A percentile compares a stretch with the other conserved stretches of the same genome.
These are phyloP conservation scores for Porites australiensis DNA, from an alignment of 64 coral and sea anemone genomes.

Conservation along the genomic window DNA sequence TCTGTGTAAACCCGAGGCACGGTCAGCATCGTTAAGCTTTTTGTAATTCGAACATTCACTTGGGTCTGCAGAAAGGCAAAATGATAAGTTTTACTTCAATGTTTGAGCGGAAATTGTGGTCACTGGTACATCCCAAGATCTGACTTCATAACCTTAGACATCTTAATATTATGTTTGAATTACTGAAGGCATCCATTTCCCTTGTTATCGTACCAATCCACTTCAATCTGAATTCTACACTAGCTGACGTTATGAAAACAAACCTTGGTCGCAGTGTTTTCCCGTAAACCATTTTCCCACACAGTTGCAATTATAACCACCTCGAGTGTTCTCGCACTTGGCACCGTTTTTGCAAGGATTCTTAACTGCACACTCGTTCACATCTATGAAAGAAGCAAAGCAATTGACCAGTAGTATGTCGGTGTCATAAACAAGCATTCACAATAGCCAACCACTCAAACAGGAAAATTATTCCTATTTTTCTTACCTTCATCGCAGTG, in stretches of 20 bases:
- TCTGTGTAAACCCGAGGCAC: not conserved
- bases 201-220: too few relatives aligned
- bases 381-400: constrained; percentile 17
- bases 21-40: not conserved
- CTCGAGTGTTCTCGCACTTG: constrained; percentile 24
- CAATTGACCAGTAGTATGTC: too few relatives aligned
- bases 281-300: constrained; percentile 19
- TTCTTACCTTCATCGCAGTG: constrained; percentile 37
- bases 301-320: constrained; percentile 36
- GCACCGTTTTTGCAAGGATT: constrained; percentile 59
- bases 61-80: not conserved
- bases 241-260: too few relatives aligned
- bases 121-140: too few relatives aligned
- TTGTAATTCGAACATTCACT: constrained; percentile 6
- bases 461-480: too few relatives aligned
- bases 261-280: constrained; percentile 49
- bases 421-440: too few relatives aligned
- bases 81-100: not conserved
- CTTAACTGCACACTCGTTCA: constrained; percentile 35
- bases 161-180: too few relatives aligned
- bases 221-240: too few relatives aligned
- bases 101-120: too few relatives aligned
- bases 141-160: too few relatives aligned
- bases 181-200: too few relatives aligned
- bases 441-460: too few relatives aligned